Conservation (phyloP, 1,140 invertebrate species). For the Aphaenogaster rudis region DNA sequence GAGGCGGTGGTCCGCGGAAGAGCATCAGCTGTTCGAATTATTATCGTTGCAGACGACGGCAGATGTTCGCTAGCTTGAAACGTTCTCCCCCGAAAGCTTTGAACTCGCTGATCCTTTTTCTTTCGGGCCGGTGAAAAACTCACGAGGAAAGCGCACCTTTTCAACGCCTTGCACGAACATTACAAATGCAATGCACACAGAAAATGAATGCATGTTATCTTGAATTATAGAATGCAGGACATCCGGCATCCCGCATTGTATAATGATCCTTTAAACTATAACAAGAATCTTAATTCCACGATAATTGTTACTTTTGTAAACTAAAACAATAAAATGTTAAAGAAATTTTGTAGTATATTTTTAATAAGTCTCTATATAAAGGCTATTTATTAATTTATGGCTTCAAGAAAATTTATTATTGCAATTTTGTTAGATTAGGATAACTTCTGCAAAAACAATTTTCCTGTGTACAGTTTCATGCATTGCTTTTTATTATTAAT, state of each 20-base stretch:
- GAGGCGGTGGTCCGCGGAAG: constrained; percentile 81
- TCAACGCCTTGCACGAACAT: constrained; percentile 27
- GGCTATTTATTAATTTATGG: neutral
- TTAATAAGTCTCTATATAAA: neutral
- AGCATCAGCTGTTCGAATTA: constrained; percentile 87
- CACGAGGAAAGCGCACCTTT: constrained; percentile 71
- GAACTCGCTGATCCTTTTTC: constrained; percentile 77
- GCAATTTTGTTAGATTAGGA: neutral
- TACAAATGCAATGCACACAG: neutral
- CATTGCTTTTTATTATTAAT: neutral
- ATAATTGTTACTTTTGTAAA: neutral
- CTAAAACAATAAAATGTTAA: neutral
- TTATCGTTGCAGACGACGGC: constrained; percentile 84
- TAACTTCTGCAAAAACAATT: neutral
- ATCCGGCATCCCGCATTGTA: neutral
- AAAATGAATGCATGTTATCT: constrained; percentile 5
- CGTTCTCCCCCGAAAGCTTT: constrained; percentile 78
- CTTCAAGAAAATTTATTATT: neutral
- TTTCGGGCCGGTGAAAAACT: constrained; percentile 72
- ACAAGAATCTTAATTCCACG: neutral
- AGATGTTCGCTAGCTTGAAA: constrained; percentile 84
- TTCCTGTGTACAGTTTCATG: neutral
- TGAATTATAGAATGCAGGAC: constrained; percentile 4
- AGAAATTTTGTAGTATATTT: neutral
- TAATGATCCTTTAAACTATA: neutral